phyloP scores from a whole-genome alignment of 37 sponge, comb jelly and placozoan genomes.

The Bolinopsis microptera region DNA sequence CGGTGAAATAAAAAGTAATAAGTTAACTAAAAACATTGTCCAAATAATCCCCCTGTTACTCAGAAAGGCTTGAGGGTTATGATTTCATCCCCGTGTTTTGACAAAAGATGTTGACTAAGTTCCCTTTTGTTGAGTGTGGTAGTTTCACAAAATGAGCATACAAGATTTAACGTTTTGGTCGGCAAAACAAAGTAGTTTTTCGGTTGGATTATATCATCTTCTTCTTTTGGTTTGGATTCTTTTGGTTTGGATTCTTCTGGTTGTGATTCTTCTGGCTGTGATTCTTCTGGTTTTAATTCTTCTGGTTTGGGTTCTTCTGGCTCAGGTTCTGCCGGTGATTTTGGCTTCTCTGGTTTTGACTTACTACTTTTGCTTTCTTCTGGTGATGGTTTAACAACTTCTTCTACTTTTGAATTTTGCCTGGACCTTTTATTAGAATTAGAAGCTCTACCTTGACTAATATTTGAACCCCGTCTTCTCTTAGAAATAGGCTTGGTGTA shows the following conservation, averaged over 20 bases:
- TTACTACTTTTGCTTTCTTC: not conserved
- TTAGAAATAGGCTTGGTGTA: not conserved
- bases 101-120: not conserved
- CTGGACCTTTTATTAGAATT: not conserved
- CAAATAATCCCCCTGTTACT: too few species aligned
- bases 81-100: not conserved
- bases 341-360: not conserved
- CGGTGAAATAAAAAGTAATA: too few species aligned
- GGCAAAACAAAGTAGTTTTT: not conserved
- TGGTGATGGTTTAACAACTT: not conserved
- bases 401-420: not conserved
- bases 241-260: not conserved
- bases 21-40: too few species aligned
- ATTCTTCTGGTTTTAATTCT: not conserved
- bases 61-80: not conserved
- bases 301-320: not conserved
- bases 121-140: not conserved
- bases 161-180: not conserved
- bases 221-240: not conserved
- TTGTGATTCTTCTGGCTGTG: not conserved
- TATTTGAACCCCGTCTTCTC: not conserved
- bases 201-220: not conserved
- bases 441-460: not conserved
- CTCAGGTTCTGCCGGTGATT: not conserved
- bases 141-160: constrained; percentile 24